Base-by-base conservation (phyloP, 2,888 invertebrate species). In the Pecten maximus region DNA sequence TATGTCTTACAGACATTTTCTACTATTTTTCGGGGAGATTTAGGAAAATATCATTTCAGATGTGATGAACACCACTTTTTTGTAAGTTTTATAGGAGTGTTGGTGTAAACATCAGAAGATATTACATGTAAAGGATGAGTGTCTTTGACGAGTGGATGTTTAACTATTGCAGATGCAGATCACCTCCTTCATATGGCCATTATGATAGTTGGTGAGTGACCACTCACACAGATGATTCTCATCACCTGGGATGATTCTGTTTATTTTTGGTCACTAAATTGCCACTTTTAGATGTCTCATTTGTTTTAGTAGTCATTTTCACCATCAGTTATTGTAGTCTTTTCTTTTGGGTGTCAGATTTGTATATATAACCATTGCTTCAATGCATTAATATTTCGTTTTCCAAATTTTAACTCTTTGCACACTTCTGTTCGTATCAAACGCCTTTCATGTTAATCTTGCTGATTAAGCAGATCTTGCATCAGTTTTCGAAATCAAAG, bases 161-260 rank as follows among this genome's bases (percentile, higher is more conserved):
- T 12, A 44, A 54, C 54, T 54, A 6, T 54, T 54, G 23, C 54
- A 54, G 54, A 54, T 54, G 19, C 54, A 54, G 54, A 54, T 54
- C 54, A 54, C 54, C 54, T 48, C 48, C 48, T 48, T 12, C 48
- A 23, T 23, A 54, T 54, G 54, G 23, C 54, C 23, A 54, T 54
- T 54, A 54, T 54, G 54, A 54, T 54, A 54, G 54, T 54, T 23
- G 54, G 54, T 54, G 54, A 54, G 54, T 54, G 54, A 54, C n/a
- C 2, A 23, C 23, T 54, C 54, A 54, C 54, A 54, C n/a, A 0
- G 23, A 54, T 54, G n/a, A 23, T 54, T 54, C 54, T 54, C 48
- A 54, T 54, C n/a, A 54, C 23, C 3, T 23, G 54, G 54, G 54
- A 54, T 19, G 54, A 54, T 54, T 54, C 54, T 54, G 16, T 48